These are phyloP conservation scores for Drosophila ogumai DNA, from an alignment of 1,140 invertebrate genomes.

Conservation along the genomic window DNA sequence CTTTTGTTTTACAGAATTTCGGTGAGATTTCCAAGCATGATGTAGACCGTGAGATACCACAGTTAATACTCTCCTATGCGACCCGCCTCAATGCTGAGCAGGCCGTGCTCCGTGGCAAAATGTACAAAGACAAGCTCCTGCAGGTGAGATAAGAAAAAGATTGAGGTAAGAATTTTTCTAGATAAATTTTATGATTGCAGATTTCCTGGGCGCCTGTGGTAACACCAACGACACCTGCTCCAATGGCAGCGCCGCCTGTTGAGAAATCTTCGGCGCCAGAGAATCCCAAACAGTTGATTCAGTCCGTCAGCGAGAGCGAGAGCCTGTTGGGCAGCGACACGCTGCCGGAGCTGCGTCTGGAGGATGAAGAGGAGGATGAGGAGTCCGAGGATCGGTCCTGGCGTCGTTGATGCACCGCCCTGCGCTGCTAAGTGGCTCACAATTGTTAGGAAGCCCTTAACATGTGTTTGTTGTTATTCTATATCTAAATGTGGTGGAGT, in stretches of 20 bases:
- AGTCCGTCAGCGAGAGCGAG: constrained; percentile 74
- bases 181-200: constrained; percentile 23
- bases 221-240: constrained; percentile 31
- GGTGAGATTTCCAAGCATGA: constrained; percentile 84
- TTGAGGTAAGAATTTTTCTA: no score
- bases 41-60: constrained; percentile 81
- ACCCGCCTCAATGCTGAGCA: constrained; percentile 84
- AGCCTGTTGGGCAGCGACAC: constrained; percentile 72
- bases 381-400: constrained; percentile 84
- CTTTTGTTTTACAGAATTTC: constrained; percentile 63
- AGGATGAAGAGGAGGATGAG: constrained; percentile 84
- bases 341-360: constrained; percentile 78
- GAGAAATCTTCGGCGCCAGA: constrained; percentile 47
- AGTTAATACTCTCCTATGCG: constrained; percentile 80
- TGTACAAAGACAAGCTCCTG: constrained; percentile 83
- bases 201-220: constrained; percentile 82
- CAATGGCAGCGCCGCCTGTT: constrained; percentile 65
- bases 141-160: constrained; percentile 54
- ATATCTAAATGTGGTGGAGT: constrained; percentile 47
- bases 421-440: constrained; percentile 50
- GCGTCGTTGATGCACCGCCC: constrained; percentile 82
- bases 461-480: constrained; percentile 81
- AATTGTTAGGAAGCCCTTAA: constrained; percentile 62
- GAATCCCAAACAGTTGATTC: constrained; percentile 63
- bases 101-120: constrained; percentile 81